phyloP scores from a whole-genome alignment of 2,797 vertebrate genomes.

The Acestrorhynchus altus region DNA sequence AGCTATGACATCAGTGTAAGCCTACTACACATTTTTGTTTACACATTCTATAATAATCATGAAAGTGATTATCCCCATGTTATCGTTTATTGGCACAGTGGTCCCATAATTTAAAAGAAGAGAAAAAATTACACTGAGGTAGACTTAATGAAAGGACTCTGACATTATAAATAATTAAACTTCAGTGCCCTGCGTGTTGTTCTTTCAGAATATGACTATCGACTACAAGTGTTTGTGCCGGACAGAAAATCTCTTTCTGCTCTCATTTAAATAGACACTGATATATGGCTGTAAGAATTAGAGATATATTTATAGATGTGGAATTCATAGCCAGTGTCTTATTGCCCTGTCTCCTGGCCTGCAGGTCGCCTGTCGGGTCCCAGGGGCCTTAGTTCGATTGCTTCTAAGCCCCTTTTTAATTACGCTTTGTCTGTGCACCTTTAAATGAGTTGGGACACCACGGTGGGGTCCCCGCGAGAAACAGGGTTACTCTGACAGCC shows the following conservation, averaged over 20 bases:
- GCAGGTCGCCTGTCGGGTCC: conserved; percentile 76
- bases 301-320: conserved; percentile 72
- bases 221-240: neutral
- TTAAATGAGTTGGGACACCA: conserved; percentile 85
- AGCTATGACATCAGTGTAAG: too few species aligned
- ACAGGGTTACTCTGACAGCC: conserved; percentile 82
- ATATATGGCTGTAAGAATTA: conserved; percentile 54
- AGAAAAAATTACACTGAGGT: neutral
- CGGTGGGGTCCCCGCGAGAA: conserved; percentile 80
- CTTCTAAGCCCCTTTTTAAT: conserved; percentile 85
- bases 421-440: conserved; percentile 84
- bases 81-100: too few species aligned
- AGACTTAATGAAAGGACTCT: neutral
- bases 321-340: conserved; percentile 70
- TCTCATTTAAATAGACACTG: conserved; percentile 50
- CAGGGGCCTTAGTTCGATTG: conserved; percentile 83
- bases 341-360: conserved; percentile 71
- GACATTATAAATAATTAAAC: neutral
- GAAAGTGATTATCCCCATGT: too few species aligned
- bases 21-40: neutral
- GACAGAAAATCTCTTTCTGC: conserved; percentile 19
- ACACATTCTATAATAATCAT: neutral
- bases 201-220: neutral
- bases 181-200: neutral
- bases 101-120: too few species aligned